These are phyloP conservation scores for Drosophila lacteicornis DNA, from an alignment of 1,140 invertebrate species.

Conservation along the genomic window DNA sequence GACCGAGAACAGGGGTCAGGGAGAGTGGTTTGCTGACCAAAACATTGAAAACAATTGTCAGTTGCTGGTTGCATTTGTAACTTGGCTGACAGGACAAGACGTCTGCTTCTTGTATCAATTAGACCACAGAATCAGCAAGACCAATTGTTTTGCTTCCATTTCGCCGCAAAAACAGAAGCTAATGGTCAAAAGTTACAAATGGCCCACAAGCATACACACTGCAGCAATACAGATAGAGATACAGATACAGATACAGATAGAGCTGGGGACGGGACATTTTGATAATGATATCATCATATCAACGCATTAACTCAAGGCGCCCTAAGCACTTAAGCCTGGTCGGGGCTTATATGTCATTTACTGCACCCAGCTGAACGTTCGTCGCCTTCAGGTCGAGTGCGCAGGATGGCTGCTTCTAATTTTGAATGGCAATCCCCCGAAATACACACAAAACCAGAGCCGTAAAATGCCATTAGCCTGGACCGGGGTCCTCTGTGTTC, in stretches of 20 bases:
- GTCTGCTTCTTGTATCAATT: slow-evolving; percentile 71
- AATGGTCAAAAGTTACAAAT: slow-evolving; percentile 77
- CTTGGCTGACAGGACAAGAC: slow-evolving; percentile 60
- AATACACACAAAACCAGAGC: slow-evolving; percentile 31
- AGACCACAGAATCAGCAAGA: slow-evolving; percentile 71
- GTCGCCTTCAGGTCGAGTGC: slow-evolving; percentile 51
- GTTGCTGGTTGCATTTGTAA: slow-evolving; percentile 69
- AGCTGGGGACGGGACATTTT: slow-evolving; percentile 41
- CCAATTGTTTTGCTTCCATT: slow-evolving; percentile 62
- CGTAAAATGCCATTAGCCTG: slow-evolving; percentile 68
- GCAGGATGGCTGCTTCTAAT: slow-evolving; percentile 39
- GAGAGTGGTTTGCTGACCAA: slow-evolving; percentile 50
- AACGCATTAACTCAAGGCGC: slow-evolving; percentile 68
- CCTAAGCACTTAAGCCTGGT: slow-evolving; percentile 48
- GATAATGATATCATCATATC: slow-evolving; percentile 73
- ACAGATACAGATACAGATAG: slow-evolving; percentile 6
- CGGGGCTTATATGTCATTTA: slow-evolving; percentile 63
- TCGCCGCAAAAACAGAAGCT: slow-evolving; percentile 74
- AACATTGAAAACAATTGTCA: slow-evolving; percentile 80
- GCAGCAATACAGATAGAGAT: slow-evolving; percentile 2
- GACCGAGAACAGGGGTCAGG: neutral
- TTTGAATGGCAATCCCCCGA: slow-evolving; percentile 47
- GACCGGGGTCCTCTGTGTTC: slow-evolving; percentile 38
- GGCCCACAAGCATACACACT: slow-evolving; percentile 32
- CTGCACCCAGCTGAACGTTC: slow-evolving; percentile 51